These are phyloP conservation scores for Criorhina ranunculi DNA, from an alignment of 2,888 invertebrate species.

Conservation along the genomic window DNA sequence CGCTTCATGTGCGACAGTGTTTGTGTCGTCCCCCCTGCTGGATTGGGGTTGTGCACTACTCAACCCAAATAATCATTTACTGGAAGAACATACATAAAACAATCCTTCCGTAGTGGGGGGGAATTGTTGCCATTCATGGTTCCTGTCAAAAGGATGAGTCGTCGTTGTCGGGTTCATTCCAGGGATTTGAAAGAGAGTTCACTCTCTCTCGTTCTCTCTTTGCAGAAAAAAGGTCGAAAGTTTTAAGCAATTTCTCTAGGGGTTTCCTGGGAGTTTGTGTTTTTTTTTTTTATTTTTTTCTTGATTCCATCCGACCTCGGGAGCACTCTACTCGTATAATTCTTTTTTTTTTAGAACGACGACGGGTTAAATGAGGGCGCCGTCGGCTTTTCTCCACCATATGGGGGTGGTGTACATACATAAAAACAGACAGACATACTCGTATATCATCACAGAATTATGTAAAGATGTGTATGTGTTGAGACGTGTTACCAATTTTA, in stretches of 20 bases:
- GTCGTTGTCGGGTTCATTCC: conserved; percentile 37
- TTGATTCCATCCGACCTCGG: conserved; percentile 58
- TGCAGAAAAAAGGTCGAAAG: conserved; percentile 83
- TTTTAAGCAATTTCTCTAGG: conserved; percentile 79
- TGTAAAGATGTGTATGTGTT: conserved; percentile 28
- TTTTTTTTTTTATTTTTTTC: conserved; percentile 15
- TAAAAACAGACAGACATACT: conserved; percentile 1
- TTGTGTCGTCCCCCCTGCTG: conserved; percentile 7
- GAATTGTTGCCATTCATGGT: conserved; percentile 63
- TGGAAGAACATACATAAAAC: conserved; percentile 41
- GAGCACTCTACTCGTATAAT: conserved; percentile 39
- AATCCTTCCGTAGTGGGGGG: conserved; percentile 4
- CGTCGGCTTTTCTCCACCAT: conserved; percentile 43
- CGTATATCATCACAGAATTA: too few species aligned
- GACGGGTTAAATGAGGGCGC: conserved; percentile 66
- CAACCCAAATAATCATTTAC: conserved; percentile 76
- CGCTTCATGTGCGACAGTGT: conserved; percentile 3
- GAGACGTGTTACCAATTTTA: conserved; percentile 63
- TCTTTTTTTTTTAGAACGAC: conserved; percentile 33
- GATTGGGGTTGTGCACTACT: conserved; percentile 35
- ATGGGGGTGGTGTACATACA: conserved; percentile 22
- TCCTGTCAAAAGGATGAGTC: conserved; percentile 4
- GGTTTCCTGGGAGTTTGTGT: conserved; percentile 30
- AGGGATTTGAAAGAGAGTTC: conserved; percentile 41
- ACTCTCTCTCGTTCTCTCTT: conserved; percentile 35